Conservation (phyloP, 1,140 invertebrate genomes). For the Ganaspis sp. region DNA sequence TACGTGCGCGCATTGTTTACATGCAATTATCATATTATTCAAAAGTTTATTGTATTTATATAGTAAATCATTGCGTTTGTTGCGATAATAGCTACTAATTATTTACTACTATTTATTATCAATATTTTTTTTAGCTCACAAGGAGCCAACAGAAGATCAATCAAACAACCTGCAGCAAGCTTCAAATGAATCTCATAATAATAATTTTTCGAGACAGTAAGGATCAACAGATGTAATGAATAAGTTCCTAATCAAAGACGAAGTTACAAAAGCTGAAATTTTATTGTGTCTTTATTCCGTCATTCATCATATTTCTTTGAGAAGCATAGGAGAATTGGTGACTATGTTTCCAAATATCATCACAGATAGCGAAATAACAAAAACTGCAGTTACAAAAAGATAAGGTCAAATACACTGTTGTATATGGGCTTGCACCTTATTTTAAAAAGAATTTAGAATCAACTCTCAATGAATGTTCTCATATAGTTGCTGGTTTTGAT, state of each 20-base stretch:
- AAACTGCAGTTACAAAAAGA: slow-evolving; percentile 4
- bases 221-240: not conserved
- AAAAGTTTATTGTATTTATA: too few species aligned
- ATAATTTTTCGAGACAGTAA: not conserved
- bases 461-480: slow-evolving; percentile 14
- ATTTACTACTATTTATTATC: not conserved
- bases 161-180: not conserved
- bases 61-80: too few species aligned
- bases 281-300: not conserved
- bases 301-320: not conserved
- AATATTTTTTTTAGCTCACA: not conserved
- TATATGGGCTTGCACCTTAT: not conserved
- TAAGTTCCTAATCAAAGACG: not conserved
- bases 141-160: not conserved
- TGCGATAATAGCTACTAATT: not conserved
- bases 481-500: slow-evolving; percentile 40
- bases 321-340: not conserved
- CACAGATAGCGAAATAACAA: not conserved
- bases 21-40: too few species aligned
- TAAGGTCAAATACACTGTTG: not conserved
- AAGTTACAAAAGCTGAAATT: not conserved
- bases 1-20: too few species aligned
- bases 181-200: not conserved
- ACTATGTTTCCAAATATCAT: not conserved
- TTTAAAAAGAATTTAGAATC: not conserved